Base-by-base conservation (phyloP, 2,888 invertebrate species). In the Leptarthrus brevirostris region DNA sequence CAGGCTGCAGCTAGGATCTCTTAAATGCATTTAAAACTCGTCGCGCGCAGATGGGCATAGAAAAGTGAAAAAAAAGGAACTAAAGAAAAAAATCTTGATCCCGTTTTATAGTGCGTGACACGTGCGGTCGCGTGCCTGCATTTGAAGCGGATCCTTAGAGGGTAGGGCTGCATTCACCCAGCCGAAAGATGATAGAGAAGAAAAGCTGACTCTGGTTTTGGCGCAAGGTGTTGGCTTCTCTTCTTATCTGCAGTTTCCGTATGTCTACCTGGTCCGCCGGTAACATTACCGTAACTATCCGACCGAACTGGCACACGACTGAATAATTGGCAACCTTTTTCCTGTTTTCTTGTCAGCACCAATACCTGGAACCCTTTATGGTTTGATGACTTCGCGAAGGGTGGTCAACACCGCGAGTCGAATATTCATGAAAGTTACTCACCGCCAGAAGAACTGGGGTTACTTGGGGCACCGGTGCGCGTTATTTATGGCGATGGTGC, bases 401-500 rank as follows among this genome's bases (percentile, higher is more conserved):
- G 58, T 49, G 22, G 40, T 22, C 34, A 36, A 52, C 44, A 49
- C 56, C 49, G 34, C 70, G 40, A 66, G 14, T 30, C 34, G 70
- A 58, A 74, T 74, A 58, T 61, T 74, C 70, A 74, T 74, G 71
- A 74, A 36, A n/a, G 24, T 24, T 47, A 34, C 44, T 30, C 22
- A 44, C 18, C 36, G 22, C 40, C 40, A 56, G 24, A 44, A 18
- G 26, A 8, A 20, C 22, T 5, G 12, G 8, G 20, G 22, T 71
- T 61, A 53, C 64, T 20, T 14, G 64, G 64, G 24, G 64, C 64
- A 22, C 44, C n/a, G 44, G n/a, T 47, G 47, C 56, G 56, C 56
- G 52, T 74, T 74, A 74, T 52, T 70, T 66, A 58, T 74, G 36
- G 58, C 18, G 61, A 61, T 58, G 71, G 47, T 52, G 74, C 70